Evolutionary conservation across 2,113 vertebrate genomes (phyloP), one percentile per base, ranked within the genome.

Genomic region (Mirza zaza): DNA sequence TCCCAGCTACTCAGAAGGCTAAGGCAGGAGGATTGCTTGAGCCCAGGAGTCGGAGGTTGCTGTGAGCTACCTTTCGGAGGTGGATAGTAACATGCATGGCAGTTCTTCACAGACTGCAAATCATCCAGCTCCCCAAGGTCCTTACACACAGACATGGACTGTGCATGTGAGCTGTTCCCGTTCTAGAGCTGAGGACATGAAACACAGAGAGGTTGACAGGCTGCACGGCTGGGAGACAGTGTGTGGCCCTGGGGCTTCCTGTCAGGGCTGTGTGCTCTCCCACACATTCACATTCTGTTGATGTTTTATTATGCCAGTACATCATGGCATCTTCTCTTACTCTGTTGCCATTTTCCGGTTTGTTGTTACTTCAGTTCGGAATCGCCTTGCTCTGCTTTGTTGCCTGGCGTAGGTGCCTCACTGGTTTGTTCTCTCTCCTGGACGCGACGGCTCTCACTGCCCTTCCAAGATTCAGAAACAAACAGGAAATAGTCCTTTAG

Each of bases 81-180:
- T 73, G 0, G n/a, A 12, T n/a, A 29, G 2, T 12, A 39, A 15
- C 2, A 18, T 20, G 17, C 4, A 0, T 5, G 8, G 12, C 14
- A 14, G 14, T 23, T 88, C 23, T 59, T 75, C 21, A 14, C 32
- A 25, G 39, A 61, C 42, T 42, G 29, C 50, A 65, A 75, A 48
- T 79, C 13, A 15, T n/a, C 70, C 15, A 77, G 0, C 70, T 55
- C 57, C 73, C 32, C 4, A 6, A n/a, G n/a, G n/a, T 17, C 14
- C 14, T 82, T 32, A 7, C 8, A 39, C 29, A 5, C 5, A 27
- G 4, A 14, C 0, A 0, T 45, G 15, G 29, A 36, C 11, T 45
- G 1, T 5, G 17, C 34, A 11, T 5, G 9, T 18, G 18, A 52
- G 20, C 48, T 36, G 29, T 67, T n/a, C 2, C 14, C 6, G 2